These are phyloP conservation scores for Nicator chloris DNA, from an alignment of 2,113 vertebrate genomes.

Conservation along the genomic window DNA sequence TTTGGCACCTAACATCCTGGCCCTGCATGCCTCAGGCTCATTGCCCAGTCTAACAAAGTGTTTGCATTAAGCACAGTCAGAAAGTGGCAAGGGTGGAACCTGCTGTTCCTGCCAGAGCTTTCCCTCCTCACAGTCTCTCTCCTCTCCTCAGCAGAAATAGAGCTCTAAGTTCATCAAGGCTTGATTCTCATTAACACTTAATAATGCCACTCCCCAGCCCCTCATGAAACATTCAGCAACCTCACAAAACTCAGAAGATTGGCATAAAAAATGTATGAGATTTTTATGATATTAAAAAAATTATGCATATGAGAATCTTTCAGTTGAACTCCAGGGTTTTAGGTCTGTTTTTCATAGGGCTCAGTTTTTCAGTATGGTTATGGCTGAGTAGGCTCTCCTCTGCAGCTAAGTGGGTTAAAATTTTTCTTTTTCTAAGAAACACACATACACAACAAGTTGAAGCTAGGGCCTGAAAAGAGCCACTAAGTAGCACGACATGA, in stretches of 20 bases:
- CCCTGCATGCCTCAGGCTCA: background rate
- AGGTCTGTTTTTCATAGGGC: background rate
- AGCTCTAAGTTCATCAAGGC: background rate
- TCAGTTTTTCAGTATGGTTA: background rate
- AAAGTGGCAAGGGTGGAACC: background rate
- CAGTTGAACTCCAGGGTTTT: background rate
- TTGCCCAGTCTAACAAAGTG: background rate
- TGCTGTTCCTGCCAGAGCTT: background rate
- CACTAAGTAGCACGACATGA: background rate
- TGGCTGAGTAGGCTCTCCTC: background rate
- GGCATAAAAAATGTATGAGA: constrained; percentile 39
- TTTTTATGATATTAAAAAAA: constrained; percentile 30
- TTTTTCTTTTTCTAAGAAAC: background rate
- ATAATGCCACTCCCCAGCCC: constrained; percentile 3
- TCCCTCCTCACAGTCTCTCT: background rate
- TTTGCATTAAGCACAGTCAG: background rate
- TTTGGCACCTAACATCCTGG: background rate
- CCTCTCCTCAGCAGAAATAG: background rate
- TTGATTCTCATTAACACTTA: constrained; percentile 40
- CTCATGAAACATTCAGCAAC: constrained; percentile 24
- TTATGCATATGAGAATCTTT: background rate
- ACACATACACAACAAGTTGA: background rate
- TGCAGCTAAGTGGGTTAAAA: background rate
- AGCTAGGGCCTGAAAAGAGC: background rate
- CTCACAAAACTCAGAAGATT: background rate